Conservation (phyloP, 2,113 vertebrate genomes). For the human region DNA sequence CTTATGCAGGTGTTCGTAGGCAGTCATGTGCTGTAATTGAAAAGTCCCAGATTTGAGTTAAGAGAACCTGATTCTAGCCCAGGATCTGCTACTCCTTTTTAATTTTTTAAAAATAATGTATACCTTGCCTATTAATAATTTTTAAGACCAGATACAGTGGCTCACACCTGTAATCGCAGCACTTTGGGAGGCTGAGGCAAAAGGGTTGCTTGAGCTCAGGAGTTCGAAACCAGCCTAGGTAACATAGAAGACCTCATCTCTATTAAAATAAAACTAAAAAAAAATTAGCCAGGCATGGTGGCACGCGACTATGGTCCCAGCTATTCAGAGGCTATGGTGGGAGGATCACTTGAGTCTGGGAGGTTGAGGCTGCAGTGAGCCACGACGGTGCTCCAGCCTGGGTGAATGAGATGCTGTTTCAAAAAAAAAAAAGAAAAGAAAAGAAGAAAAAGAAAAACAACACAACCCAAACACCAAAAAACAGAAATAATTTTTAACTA, state of each 20-base stretch:
- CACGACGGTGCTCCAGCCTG: too few species aligned
- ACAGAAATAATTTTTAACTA: not conserved
- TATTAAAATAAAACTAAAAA: too few species aligned
- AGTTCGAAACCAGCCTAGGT: not conserved
- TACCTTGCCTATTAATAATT: not conserved
- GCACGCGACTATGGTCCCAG: too few species aligned
- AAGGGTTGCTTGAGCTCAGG: not conserved
- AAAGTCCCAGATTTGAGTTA: not conserved
- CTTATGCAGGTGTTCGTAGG: not conserved
- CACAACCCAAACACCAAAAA: too few species aligned
- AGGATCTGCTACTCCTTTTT: not conserved
- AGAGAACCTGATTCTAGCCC: not conserved
- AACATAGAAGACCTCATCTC: not conserved
- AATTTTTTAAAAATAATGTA: not conserved
- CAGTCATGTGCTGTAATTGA: not conserved
- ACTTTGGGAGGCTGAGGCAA: too few species aligned
- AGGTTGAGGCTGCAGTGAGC: too few species aligned
- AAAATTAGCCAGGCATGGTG: too few species aligned
- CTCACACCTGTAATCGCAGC: too few species aligned
- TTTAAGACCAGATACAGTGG: too few species aligned
- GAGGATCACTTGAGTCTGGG: too few species aligned
- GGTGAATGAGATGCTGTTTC: not conserved
- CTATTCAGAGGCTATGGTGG: too few species aligned
- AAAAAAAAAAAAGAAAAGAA: not conserved
- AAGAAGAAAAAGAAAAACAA: too few species aligned